Percentiles rank a stretch among this genome's conserved stretches.
These are phyloP conservation scores for Oeneis ivallda DNA, from an alignment of 2,888 invertebrate genomes.

Conservation along the genomic window DNA sequence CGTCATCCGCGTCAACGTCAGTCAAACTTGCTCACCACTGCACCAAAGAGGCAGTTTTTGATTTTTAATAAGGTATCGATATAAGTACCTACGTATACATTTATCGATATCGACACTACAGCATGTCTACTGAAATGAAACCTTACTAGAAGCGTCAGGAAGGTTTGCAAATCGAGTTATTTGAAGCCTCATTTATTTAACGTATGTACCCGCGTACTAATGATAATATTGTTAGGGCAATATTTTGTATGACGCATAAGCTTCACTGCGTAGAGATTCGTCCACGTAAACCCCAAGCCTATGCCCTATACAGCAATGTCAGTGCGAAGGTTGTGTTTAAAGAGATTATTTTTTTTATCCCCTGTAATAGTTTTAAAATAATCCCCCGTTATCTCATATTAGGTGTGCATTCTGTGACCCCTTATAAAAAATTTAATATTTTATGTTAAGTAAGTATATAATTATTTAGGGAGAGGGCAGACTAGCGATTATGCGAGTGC, in stretches of 20 bases:
- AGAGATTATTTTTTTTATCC: neutral
- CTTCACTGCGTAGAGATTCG: neutral
- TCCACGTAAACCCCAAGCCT: neutral
- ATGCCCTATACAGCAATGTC: conserved; percentile 24
- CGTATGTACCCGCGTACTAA: conserved; percentile 46
- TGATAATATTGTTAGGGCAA: conserved; percentile 32
- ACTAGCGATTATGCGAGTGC: too few species aligned
- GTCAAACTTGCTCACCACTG: too few species aligned
- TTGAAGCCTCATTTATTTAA: conserved; percentile 63
- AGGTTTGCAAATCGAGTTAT: conserved; percentile 71
- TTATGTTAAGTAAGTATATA: neutral
- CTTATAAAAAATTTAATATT: neutral
- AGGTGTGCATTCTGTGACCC: too few species aligned
- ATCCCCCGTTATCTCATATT: neutral
- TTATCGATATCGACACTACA: neutral
- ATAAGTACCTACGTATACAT: neutral
- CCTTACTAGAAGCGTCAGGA: conserved; percentile 59
- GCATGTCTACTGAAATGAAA: conserved; percentile 54
- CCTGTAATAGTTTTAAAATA: neutral
- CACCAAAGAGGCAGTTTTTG: too few species aligned
- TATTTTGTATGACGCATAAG: conserved; percentile 29
- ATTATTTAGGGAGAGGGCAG: too few species aligned
- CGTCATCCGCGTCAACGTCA: too few species aligned
- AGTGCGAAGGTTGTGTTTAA: conserved; percentile 24
- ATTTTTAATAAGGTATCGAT: too few species aligned